phyloP scores from a whole-genome alignment of 2,797 vertebrate genomes.

The Galaxias olidus region DNA sequence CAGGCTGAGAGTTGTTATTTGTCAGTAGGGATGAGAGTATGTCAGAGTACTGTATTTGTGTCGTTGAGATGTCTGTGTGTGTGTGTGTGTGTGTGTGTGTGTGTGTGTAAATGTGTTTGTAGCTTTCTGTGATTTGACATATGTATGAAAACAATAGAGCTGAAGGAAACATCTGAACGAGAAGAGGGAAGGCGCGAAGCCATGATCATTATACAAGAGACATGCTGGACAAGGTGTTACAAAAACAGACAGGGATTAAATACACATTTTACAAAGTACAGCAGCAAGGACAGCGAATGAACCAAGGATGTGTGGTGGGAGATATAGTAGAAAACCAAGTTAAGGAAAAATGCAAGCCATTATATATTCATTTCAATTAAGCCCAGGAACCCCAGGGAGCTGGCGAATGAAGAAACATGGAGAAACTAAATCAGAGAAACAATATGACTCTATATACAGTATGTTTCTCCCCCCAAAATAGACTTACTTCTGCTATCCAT shows the following conservation, averaged over 20 bases:
- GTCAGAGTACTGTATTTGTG: background rate
- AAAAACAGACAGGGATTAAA: too few species aligned
- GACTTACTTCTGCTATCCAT: too few species aligned
- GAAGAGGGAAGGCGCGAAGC: slow-evolving; percentile 2
- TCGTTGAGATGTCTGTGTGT: slow-evolving; percentile 3
- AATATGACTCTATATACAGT: too few species aligned
- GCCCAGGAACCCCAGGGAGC: too few species aligned
- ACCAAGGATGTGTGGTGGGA: background rate
- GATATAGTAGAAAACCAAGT: background rate
- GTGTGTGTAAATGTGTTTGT: slow-evolving; percentile 2
- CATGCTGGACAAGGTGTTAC: slow-evolving; percentile 23
- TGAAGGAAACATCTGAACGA: slow-evolving; percentile 10
- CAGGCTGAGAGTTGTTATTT: too few species aligned
- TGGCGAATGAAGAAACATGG: background rate
- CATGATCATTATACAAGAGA: too few species aligned
- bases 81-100: slow-evolving; percentile 1
- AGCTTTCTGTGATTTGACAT: too few species aligned
- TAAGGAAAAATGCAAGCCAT: background rate
- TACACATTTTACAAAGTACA: too few species aligned
- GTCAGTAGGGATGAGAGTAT: too few species aligned
- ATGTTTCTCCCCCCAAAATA: too few species aligned
- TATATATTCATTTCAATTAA: too few species aligned
- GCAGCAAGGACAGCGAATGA: background rate
- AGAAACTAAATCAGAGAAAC: background rate
- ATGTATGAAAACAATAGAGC: slow-evolving; percentile 19